phyloP scores from a whole-genome alignment of 2,797 vertebrate species.

The Pseudomugil gertrudae region DNA sequence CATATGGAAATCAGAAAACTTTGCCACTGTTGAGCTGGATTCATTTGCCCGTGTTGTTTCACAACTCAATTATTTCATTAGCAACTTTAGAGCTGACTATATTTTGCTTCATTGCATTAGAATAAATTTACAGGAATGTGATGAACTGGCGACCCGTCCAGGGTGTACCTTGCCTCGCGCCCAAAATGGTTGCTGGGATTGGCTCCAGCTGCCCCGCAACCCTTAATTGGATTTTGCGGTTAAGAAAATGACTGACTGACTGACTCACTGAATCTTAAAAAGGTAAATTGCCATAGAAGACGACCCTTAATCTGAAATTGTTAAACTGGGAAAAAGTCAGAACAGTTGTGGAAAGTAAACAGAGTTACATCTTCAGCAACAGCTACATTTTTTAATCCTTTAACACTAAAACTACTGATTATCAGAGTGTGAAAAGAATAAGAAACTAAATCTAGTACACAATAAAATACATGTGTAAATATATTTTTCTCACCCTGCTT shows the following conservation, averaged over 20 bases:
- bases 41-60: conserved; percentile 26
- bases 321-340: conserved; percentile 14
- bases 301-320: conserved; percentile 36
- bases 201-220: no score
- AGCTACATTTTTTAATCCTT: conserved; percentile 4
- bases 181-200: no score
- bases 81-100: conserved; percentile 38
- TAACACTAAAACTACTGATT: neutral
- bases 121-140: conserved; percentile 58
- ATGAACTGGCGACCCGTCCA: no score
- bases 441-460: no score
- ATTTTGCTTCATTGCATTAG: conserved; percentile 41
- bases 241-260: no score
- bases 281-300: conserved; percentile 43
- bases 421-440: no score
- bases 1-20: neutral
- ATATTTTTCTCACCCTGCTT: neutral
- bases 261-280: no score
- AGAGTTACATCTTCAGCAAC: conserved; percentile 49
- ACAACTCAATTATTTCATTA: conserved; percentile 44
- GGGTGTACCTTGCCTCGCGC: no score
- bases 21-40: neutral
- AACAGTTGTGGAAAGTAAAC: conserved; percentile 22
- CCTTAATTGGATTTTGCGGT: no score
- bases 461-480: neutral